phyloP scores from a whole-genome alignment of 1,140 invertebrate genomes.

The Musca vetustissima region DNA sequence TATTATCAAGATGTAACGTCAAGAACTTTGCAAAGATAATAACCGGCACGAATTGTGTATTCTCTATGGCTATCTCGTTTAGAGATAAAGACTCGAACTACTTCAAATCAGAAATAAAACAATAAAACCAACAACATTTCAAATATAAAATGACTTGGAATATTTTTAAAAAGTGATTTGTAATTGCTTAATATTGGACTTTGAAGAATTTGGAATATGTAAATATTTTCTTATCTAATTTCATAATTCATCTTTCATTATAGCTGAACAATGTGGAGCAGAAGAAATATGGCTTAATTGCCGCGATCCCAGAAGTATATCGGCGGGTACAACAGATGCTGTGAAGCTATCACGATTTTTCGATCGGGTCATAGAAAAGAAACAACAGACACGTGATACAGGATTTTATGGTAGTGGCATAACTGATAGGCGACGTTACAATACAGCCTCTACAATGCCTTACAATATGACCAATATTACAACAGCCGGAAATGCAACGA shows the following conservation, averaged over 20 bases:
- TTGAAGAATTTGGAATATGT: too few species aligned
- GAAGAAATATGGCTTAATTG: conserved; percentile 92
- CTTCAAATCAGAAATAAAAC: too few species aligned
- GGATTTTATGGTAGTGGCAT: conserved; percentile 57
- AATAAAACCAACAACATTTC: too few species aligned
- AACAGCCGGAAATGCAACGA: background rate
- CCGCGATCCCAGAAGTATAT: conserved; percentile 76
- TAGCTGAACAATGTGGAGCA: conserved; percentile 89
- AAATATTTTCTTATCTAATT: too few species aligned
- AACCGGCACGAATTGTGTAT: too few species aligned
- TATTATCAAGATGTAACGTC: too few species aligned
- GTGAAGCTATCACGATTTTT: conserved; percentile 92
- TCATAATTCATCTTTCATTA: conserved; percentile 30
- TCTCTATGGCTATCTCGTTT: too few species aligned
- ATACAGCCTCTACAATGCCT: conserved; percentile 5
- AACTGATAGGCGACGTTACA: conserved; percentile 36
- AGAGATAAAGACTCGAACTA: too few species aligned
- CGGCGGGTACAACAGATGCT: conserved; percentile 88
- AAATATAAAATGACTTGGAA: too few species aligned
- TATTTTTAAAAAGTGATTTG: too few species aligned
- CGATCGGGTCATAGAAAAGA: conserved; percentile 84
- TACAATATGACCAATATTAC: conserved; percentile 5
- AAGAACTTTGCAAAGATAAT: too few species aligned
- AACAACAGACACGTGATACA: conserved; percentile 63
- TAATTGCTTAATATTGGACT: too few species aligned